Percentiles rank a stretch among this genome's conserved stretches.
phyloP scores from a whole-genome alignment of 2,113 vertebrate species.

The Epinephelus cyanopodus region DNA sequence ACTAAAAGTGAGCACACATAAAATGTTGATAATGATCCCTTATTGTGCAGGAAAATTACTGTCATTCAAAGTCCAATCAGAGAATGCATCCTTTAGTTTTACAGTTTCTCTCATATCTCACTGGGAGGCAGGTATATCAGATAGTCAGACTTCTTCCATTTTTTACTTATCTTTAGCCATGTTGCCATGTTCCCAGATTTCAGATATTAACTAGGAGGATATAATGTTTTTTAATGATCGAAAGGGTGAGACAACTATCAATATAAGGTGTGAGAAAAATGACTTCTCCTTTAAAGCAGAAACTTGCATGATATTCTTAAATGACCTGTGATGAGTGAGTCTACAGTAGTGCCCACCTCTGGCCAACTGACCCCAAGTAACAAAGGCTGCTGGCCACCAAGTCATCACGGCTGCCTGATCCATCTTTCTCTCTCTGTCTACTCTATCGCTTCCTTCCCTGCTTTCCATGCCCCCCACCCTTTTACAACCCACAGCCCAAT shows the following conservation, averaged over 20 bases:
- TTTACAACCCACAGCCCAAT: constrained; percentile 34
- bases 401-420: constrained; percentile 27
- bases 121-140: not conserved
- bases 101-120: not conserved
- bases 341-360: not conserved
- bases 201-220: not conserved
- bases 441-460: not conserved
- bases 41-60: not conserved
- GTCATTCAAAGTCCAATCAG: not conserved
- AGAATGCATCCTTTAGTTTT: not conserved
- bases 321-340: not conserved
- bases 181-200: not conserved
- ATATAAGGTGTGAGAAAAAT: not conserved
- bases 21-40: not conserved
- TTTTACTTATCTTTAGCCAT: not conserved
- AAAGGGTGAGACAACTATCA: not conserved
- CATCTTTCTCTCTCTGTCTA: not conserved
- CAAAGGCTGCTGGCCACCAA: constrained; percentile 6
- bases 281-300: not conserved
- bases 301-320: not conserved
- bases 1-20: not conserved
- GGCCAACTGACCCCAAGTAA: not conserved
- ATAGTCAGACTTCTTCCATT: not conserved
- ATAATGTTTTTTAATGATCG: no score
- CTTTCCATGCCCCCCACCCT: not conserved